phyloP scores from a whole-genome alignment of 2,113 vertebrate genomes.

The Sterrhoptilus dennistouni region DNA sequence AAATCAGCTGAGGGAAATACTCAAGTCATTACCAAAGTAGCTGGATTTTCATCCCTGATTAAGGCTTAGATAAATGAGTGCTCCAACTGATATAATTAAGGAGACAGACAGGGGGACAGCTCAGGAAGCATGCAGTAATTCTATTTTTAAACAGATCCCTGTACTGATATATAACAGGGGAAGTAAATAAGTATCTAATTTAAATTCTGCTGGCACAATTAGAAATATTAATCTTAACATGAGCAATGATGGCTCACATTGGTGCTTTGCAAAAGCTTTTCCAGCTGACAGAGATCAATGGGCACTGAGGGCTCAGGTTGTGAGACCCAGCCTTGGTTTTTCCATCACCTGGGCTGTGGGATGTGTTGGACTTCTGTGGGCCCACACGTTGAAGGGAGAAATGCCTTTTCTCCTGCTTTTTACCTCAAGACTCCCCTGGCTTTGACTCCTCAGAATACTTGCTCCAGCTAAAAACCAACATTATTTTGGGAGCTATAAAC shows the following conservation, averaged over 20 bases:
- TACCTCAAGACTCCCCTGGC: neutral
- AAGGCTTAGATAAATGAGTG: slow-evolving; percentile 66
- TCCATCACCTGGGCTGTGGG: accelerated
- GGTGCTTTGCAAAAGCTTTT: slow-evolving; percentile 16
- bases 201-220: slow-evolving; percentile 60
- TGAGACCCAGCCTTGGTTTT: neutral
- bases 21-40: slow-evolving; percentile 53
- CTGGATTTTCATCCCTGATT: slow-evolving; percentile 62
- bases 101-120: slow-evolving; percentile 40
- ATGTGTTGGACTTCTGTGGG: neutral
- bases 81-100: slow-evolving; percentile 49
- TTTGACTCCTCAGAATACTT: neutral
- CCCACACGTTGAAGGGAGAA: neutral
- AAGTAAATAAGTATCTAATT: slow-evolving; percentile 66
- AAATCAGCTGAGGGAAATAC: slow-evolving; percentile 48
- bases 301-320: neutral
- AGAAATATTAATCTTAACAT: slow-evolving; percentile 52
- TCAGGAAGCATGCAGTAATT: slow-evolving; percentile 51
- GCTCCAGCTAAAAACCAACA: neutral
- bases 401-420: neutral
- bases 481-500: neutral
- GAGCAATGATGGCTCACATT: neutral
- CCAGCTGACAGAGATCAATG: neutral
- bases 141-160: slow-evolving; percentile 61
- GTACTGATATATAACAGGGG: slow-evolving; percentile 3